phyloP scores from a whole-genome alignment of 2,888 invertebrate species.

The Aleiodes alternator region DNA sequence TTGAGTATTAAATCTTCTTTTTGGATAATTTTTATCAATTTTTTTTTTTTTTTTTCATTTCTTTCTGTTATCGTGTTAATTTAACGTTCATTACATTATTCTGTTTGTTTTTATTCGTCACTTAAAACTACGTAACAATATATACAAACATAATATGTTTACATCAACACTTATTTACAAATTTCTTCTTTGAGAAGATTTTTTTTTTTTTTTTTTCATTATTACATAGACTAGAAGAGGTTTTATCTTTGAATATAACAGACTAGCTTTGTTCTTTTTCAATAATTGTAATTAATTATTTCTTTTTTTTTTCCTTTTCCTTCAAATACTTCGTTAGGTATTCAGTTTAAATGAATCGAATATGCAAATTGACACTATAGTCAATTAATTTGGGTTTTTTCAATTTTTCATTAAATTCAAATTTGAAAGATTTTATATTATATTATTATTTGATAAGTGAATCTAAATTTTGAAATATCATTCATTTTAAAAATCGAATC shows the following conservation, averaged over 20 bases:
- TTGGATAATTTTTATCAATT: not conserved
- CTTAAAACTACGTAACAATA: constrained; percentile 64
- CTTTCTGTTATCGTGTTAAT: constrained; percentile 54
- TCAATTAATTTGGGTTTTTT: constrained; percentile 23
- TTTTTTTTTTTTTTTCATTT: constrained; percentile 32
- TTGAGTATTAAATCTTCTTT: constrained; percentile 50
- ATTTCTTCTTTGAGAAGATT: constrained; percentile 56
- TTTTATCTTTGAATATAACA: constrained; percentile 55
- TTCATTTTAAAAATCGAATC: constrained; percentile 39
- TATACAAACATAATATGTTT: constrained; percentile 63
- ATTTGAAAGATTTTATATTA: constrained; percentile 43
- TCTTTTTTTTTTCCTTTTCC: constrained; percentile 26
- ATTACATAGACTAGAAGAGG: constrained; percentile 57
- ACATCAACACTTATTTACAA: constrained; percentile 62
- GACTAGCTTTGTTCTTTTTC: constrained; percentile 50
- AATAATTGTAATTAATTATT: not conserved
- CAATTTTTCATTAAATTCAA: constrained; percentile 7
- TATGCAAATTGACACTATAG: constrained; percentile 49
- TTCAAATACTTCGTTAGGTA: constrained; percentile 47
- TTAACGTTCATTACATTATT: constrained; percentile 59
- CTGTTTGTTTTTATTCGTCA: constrained; percentile 54
- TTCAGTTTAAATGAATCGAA: constrained; percentile 21
- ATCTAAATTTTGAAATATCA: constrained; percentile 40
- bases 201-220: not conserved
- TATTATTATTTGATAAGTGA: constrained; percentile 52